Percentiles rank a stretch among this genome's conserved stretches.
These are phyloP conservation scores for Molanna angustata DNA, from an alignment of 2,888 invertebrate species.

Conservation along the genomic window DNA sequence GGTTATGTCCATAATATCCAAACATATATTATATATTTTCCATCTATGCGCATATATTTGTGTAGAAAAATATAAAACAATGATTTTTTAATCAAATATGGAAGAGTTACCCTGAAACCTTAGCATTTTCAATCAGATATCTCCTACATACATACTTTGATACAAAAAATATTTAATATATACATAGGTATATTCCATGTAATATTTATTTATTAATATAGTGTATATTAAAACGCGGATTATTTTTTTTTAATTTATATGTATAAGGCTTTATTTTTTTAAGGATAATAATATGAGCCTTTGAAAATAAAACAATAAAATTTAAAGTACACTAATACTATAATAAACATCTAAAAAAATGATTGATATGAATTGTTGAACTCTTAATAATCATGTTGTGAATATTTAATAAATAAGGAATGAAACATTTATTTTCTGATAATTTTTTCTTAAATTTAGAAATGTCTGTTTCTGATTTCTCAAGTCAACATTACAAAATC, in stretches of 20 bases:
- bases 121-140: slow-evolving; percentile 7
- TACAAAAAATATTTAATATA: slow-evolving; percentile 20
- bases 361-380: slow-evolving; percentile 1
- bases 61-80: slow-evolving; percentile 32
- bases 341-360: too few relatives aligned
- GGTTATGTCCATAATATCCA: too few relatives aligned
- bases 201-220: slow-evolving; percentile 13
- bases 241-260: slow-evolving; percentile 14
- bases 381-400: too few relatives aligned
- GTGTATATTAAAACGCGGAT: slow-evolving; percentile 23
- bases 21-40: too few relatives aligned
- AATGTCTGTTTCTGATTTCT: too few relatives aligned
- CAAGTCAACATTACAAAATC: too few relatives aligned
- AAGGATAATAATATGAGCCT: slow-evolving; percentile 12
- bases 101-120: slow-evolving; percentile 30
- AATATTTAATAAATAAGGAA: too few relatives aligned
- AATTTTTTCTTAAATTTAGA: too few relatives aligned
- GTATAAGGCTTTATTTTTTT: slow-evolving; percentile 22
- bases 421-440: too few relatives aligned
- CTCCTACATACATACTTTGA: slow-evolving; percentile 10
- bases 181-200: slow-evolving; percentile 10
- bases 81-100: slow-evolving; percentile 20
- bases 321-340: slow-evolving; percentile 1
- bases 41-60: too few relatives aligned
- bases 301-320: slow-evolving; percentile 13